Evolutionary conservation across 2,888 invertebrate genomes (phyloP).

Genomic region (Phorcus lineatus): DNA sequence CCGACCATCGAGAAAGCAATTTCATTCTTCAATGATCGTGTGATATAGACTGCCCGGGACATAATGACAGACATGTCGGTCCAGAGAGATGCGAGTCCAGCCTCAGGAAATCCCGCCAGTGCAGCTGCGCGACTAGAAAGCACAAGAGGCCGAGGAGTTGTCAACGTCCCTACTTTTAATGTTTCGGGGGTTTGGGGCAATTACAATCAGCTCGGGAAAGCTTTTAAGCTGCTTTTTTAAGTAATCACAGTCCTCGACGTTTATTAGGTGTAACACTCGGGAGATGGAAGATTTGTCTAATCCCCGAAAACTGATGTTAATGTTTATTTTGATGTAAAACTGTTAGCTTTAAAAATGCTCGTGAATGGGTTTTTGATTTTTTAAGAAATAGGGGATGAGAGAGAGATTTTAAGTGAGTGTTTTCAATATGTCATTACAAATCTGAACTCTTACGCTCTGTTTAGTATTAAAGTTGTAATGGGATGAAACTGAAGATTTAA

Average conservation of each 20-base stretch:
- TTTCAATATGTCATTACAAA: too few relatives aligned
- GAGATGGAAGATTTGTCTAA: not conserved
- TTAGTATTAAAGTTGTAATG: too few relatives aligned
- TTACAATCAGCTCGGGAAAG: conserved; percentile 9
- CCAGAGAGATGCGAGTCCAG: not conserved
- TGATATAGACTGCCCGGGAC: conserved; percentile 2
- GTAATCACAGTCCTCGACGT: not conserved
- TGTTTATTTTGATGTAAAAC: not conserved
- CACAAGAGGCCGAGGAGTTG: not conserved
- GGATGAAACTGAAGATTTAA: too few relatives aligned
- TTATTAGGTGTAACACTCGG: not conserved
- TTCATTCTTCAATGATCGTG: conserved; percentile 16
- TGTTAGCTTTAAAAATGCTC: not conserved
- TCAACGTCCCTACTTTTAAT: not conserved
- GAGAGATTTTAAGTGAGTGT: too few relatives aligned
- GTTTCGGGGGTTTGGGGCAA: conserved; percentile 14
- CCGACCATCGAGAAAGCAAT: conserved; percentile 21
- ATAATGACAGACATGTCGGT: not conserved
- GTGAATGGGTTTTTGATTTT: too few relatives aligned
- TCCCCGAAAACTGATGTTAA: not conserved
- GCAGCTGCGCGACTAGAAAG: not conserved
- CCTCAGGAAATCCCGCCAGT: not conserved
- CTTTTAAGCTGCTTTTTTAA: not conserved
- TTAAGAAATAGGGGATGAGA: too few relatives aligned
- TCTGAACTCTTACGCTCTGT: too few relatives aligned